Evolutionary conservation across 1,140 invertebrate species (phyloP), one percentile per base, ranked within the genome.

Genomic region (Drosophila nikananu): DNA sequence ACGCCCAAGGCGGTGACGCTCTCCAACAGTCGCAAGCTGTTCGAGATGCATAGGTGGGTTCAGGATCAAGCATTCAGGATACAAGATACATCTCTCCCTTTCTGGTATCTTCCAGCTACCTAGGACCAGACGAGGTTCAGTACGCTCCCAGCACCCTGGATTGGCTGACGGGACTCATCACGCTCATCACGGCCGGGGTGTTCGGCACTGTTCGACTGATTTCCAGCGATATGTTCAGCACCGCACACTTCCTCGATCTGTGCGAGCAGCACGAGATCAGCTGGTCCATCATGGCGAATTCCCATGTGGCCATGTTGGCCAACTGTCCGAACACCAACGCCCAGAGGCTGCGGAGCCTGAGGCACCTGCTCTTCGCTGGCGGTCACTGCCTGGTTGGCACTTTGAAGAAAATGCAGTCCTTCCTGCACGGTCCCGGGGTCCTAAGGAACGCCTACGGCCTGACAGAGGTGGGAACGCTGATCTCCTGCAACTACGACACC

Each of bases 1-100:
- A 92, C 95, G 17, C 96, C 97, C 2, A 97, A 97, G 93, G 96
- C 96, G 13, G 97, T 97, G 0, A 95, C 95, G 84, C 92, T 97
- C 12, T 96, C 96, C 2, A 96, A 97, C 71, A 89, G 83, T 5
- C 80, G 84, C 9, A 77, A 77, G 27, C 58, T 87, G 6, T 87
- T 87, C 32, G 84, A 89, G 27, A 37, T 30, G 1, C 81, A 83
- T 39, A 83, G 83, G 83, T 87, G 4, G 32, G 13, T 9, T n/a
- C 19, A 3, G 42, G 32, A 12, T 13, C 10, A n/a, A n/a, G n/a
- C n/a, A n/a, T n/a, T n/a, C n/a, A n/a, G n/a, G n/a, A 2, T 35
- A 30, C 8, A 55, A 21, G 27, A 19, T 37, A 41, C 25, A 23
- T 46, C 6, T 39, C 19, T 21, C 32, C 5, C n/a, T n/a, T 13